Conservation (phyloP, 2,113 vertebrate species). For the Osmerus mordax region DNA sequence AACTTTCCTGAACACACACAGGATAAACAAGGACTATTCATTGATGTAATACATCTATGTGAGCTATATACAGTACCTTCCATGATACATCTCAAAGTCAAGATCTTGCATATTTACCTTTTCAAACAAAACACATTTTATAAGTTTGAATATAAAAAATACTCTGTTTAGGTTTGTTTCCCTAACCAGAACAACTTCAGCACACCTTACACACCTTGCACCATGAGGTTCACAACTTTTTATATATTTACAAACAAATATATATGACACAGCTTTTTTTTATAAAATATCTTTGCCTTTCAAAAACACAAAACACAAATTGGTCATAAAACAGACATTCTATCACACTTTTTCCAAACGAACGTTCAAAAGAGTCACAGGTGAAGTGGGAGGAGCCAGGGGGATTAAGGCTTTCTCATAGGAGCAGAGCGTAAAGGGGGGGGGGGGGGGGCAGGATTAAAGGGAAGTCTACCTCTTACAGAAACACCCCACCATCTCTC, state of each 20-base stretch:
- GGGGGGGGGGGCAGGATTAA: slow-evolving; percentile 43
- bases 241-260: slow-evolving; percentile 65
- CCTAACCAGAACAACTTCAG: slow-evolving; percentile 19
- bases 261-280: slow-evolving; percentile 40
- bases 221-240: slow-evolving; percentile 41
- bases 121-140: slow-evolving; percentile 52
- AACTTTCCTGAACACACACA: slow-evolving; percentile 36
- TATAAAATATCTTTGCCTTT: slow-evolving; percentile 45
- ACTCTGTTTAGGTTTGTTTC: slow-evolving; percentile 33
- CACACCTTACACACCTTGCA: slow-evolving; percentile 44
- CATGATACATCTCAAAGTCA: slow-evolving; percentile 47
- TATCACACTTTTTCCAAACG: slow-evolving; percentile 25
- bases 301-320: slow-evolving; percentile 32
- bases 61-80: slow-evolving; percentile 24
- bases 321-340: slow-evolving; percentile 23
- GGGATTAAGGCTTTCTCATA: slow-evolving; percentile 62
- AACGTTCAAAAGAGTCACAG: slow-evolving; percentile 11
- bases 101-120: slow-evolving; percentile 52
- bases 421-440: slow-evolving; percentile 32
- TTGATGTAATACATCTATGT: slow-evolving; percentile 29
- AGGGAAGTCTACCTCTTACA: slow-evolving; percentile 52
- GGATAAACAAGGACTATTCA: slow-evolving; percentile 22
- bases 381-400: slow-evolving; percentile 32
- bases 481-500: slow-evolving; percentile 41
- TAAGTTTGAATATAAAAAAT: slow-evolving; percentile 57